Base-by-base conservation (phyloP, 2,888 invertebrate genomes). In the Seira musarum region DNA sequence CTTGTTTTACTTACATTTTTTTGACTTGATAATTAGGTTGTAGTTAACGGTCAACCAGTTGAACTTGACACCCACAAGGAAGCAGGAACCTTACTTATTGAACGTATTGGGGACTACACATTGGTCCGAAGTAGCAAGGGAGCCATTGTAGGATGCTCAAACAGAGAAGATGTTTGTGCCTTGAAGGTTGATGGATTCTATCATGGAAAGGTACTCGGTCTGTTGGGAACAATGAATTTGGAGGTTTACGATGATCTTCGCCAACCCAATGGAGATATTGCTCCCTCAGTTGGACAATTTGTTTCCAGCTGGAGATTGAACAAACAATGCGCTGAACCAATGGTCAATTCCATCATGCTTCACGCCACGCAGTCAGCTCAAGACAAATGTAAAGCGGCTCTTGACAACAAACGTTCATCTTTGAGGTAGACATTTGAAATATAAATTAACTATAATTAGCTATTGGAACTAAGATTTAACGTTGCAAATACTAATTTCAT, bases 151-250 rank as follows among this genome's bases (percentile, higher is more conserved):
- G 88, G 89, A 77, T 95, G 95, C 88, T 90, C 91, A 0, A 88
- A 89, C 13, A 92, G 92, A 85, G 90, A 93, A 30, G 91, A 92
- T 82, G 91, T 93, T 25, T 96, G 96, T 88, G 91, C 92, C 86
- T 87, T 96, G 3, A 91, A 91, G 84, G 90, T 96, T 0, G 93
- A 93, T 86, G 96, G 96, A 8, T 97, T 94, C 92, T 97, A 97
- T 89, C 93, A 94, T 64, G 95, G 95, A 85, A 95, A 94, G 88
- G 90, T 94, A 1, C 93, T 94, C 15, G 97, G 98, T 88, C 91
- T 98, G 1, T 91, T 97, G 13, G 98, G 98, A 81, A 95, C 95
- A 87, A 95, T 94, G 79, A 96, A 97, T 91, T 93, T 95, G 87
- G 98, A 98, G 88, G 93, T 93, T 2, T 93, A 91, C 88, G 96